phyloP scores from a whole-genome alignment of 2,113 vertebrate species.

The Monarcha castaneiventris region DNA sequence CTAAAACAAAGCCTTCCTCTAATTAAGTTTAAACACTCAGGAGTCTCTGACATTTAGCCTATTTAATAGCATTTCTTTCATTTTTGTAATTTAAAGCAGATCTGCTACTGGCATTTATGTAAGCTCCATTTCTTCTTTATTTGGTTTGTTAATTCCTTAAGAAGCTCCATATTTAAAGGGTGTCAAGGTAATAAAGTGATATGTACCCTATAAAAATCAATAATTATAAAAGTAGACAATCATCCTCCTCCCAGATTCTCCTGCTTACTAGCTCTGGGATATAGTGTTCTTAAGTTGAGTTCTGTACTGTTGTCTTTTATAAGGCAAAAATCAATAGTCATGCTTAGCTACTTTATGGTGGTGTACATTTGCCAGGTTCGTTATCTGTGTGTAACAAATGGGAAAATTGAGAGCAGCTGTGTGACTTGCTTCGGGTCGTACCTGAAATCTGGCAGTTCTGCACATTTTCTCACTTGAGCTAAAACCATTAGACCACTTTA shows the following conservation, averaged over 20 bases:
- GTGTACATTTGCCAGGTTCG: neutral
- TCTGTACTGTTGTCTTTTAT: neutral
- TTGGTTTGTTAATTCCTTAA: constrained; percentile 26
- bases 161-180: neutral
- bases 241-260: neutral
- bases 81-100: neutral
- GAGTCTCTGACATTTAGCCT: neutral
- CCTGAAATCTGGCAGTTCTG: neutral
- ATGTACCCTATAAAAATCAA: neutral
- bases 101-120: neutral
- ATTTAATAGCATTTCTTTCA: neutral
- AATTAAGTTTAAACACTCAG: neutral
- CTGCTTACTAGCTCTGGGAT: neutral
- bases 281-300: neutral
- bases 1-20: neutral
- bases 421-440: neutral
- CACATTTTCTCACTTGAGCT: neutral
- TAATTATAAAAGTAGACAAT: neutral
- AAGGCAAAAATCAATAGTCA: neutral
- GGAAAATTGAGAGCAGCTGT: neutral
- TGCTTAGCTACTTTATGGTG: neutral
- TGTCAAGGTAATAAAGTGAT: neutral
- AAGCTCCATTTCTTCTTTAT: neutral
- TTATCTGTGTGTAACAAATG: neutral
- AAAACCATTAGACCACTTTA: neutral